phyloP scores from a whole-genome alignment of 2,797 vertebrate genomes.

The Salmo trutta region DNA sequence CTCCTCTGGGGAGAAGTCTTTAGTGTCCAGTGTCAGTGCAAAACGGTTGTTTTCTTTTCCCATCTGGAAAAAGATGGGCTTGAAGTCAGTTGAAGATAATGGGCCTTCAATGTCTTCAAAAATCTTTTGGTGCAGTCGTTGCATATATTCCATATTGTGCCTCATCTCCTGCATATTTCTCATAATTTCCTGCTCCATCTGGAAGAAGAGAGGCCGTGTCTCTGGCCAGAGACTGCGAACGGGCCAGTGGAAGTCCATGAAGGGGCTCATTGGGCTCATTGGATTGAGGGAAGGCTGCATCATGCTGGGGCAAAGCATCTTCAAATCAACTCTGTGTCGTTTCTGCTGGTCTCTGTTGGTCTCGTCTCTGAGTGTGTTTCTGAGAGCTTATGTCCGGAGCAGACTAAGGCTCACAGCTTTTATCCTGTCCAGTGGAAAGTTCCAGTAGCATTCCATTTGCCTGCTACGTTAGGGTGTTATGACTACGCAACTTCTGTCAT shows the following conservation, averaged over 20 bases:
- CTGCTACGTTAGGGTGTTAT: slow-evolving; percentile 35
- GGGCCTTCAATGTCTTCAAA: slow-evolving; percentile 74
- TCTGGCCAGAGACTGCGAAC: slow-evolving; percentile 80
- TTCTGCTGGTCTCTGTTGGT: slow-evolving; percentile 28
- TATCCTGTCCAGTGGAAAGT: slow-evolving; percentile 61
- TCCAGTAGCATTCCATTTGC: slow-evolving; percentile 65
- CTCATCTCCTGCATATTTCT: slow-evolving; percentile 77
- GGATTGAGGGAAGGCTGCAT: slow-evolving; percentile 47
- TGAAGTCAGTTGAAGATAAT: slow-evolving; percentile 36
- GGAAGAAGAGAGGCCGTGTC: slow-evolving; percentile 72
- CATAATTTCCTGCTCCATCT: slow-evolving; percentile 75
- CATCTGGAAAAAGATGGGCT: slow-evolving; percentile 70
- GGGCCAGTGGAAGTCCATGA: slow-evolving; percentile 76
- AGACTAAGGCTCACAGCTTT: slow-evolving; percentile 28
- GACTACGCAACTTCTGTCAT: slow-evolving; percentile 55
- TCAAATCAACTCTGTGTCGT: slow-evolving; percentile 6
- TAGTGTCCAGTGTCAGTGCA: slow-evolving; percentile 76
- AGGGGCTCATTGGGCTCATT: slow-evolving; percentile 34
- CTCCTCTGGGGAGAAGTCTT: slow-evolving; percentile 75
- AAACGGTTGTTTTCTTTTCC: slow-evolving; percentile 55
- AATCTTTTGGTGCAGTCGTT: slow-evolving; percentile 74
- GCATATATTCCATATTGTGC: slow-evolving; percentile 75
- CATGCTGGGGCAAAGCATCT: slow-evolving; percentile 75
- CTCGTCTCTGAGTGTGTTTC: slow-evolving; percentile 18
- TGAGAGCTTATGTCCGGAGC: slow-evolving; percentile 36